Percentiles rank a stretch among this genome's conserved stretches.
Conservation (phyloP, 92 coral and sea anemone species). For the Bergia puertoricense region DNA sequence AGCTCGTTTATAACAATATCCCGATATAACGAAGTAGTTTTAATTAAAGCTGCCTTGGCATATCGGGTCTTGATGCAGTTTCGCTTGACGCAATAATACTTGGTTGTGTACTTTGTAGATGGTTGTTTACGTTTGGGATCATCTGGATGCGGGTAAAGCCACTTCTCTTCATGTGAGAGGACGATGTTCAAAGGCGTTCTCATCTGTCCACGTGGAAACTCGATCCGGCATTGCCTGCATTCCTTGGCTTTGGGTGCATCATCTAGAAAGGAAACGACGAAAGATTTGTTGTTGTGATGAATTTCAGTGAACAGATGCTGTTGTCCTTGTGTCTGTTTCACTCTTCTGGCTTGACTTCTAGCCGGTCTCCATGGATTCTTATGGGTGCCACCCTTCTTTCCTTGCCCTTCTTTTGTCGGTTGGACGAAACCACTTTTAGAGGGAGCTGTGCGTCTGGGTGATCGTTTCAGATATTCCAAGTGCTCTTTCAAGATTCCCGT, state of each 20-base stretch:
- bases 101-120: slow-evolving; percentile 45
- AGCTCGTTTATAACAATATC: not conserved
- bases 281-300: slow-evolving; percentile 57
- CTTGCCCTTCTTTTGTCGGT: too few species aligned
- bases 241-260: slow-evolving; percentile 57
- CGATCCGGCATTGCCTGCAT: slow-evolving; percentile 59
- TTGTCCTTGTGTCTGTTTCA: too few species aligned
- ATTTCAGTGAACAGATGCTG: not conserved
- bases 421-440: too few species aligned
- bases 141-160: slow-evolving; percentile 63
- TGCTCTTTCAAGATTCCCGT: too few species aligned
- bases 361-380: too few species aligned
- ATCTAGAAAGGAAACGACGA: slow-evolving; percentile 40
- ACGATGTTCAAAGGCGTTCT: slow-evolving; percentile 43
- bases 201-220: slow-evolving; percentile 44
- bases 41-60: not conserved
- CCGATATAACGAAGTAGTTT: not conserved
- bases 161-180: slow-evolving; percentile 59
- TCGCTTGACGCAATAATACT: slow-evolving; percentile 48
- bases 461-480: too few species aligned
- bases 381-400: too few species aligned
- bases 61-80: slow-evolving; percentile 46
- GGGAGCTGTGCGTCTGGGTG: too few species aligned
- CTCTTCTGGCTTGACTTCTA: too few species aligned
- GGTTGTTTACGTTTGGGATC: slow-evolving; percentile 50